phyloP scores from a whole-genome alignment of 92 coral and sea anemone species.

The Phenganax stokvisi region DNA sequence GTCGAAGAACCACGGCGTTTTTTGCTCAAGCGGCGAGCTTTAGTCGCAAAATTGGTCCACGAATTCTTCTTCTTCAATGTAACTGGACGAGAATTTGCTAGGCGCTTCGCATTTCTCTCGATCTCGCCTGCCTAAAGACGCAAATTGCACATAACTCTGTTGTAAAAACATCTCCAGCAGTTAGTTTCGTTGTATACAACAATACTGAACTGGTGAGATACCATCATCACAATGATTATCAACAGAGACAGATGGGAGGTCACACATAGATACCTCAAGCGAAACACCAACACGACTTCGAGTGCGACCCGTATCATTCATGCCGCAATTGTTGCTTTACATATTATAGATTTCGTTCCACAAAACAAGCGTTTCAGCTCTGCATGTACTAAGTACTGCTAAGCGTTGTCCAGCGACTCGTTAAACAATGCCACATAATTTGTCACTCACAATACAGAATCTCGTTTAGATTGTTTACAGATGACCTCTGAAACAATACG shows the following conservation, averaged over 20 bases:
- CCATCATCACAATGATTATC: not conserved
- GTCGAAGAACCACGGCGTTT: conserved; percentile 1
- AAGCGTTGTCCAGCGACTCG: conserved; percentile 4
- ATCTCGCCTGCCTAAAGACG: not conserved
- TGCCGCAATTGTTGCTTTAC: not conserved
- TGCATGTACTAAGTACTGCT: not conserved
- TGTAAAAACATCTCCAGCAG: not conserved
- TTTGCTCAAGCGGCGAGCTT: conserved; percentile 26
- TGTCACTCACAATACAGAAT: not conserved
- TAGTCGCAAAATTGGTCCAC: conserved; percentile 33
- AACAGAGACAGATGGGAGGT: not conserved
- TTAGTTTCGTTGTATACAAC: not conserved
- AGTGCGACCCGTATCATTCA: not conserved
- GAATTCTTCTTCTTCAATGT: conserved; percentile 16
- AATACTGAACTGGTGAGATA: not conserved
- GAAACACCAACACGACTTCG: conserved; percentile 1
- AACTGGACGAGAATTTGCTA: not conserved
- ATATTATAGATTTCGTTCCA: not conserved
- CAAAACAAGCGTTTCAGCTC: not conserved
- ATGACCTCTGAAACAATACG: not conserved
- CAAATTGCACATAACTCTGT: not conserved
- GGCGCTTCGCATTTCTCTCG: conserved; percentile 7
- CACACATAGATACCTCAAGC: not conserved
- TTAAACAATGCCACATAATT: not conserved
- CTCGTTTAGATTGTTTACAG: not conserved